A percentile compares a stretch with the other conserved stretches of the same genome.
Evolutionary conservation across 30 jellyfish, hydroid and myxozoan genomes (phyloP).

Genomic region (Sanderia malayensis): DNA sequence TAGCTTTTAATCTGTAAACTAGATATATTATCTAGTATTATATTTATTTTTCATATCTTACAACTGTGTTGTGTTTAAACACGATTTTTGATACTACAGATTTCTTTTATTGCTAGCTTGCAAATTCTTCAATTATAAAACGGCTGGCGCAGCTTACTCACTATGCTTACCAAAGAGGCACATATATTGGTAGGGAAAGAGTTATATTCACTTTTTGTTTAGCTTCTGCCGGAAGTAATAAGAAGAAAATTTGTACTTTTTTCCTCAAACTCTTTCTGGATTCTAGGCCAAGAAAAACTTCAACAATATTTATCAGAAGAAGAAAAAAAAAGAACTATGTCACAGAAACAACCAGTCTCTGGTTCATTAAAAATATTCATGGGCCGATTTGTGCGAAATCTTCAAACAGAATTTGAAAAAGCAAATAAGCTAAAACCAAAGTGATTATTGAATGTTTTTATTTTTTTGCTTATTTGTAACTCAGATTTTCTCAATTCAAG

Average conservation of each 20-base stretch:
- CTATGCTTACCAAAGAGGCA: conserved; percentile 55
- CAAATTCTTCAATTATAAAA: conserved; percentile 54
- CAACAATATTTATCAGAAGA: conserved; percentile 29
- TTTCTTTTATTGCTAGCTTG: conserved; percentile 50
- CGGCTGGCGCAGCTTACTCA: conserved; percentile 75
- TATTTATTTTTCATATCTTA: too few species aligned
- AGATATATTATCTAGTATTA: too few species aligned
- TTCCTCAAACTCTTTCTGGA: too few species aligned
- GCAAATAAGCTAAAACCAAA: conserved; percentile 44
- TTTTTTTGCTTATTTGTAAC: too few species aligned
- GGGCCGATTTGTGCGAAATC: conserved; percentile 18
- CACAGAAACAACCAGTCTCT: conserved; percentile 11
- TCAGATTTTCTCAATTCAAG: too few species aligned
- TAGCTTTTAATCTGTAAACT: too few species aligned
- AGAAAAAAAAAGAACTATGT: not conserved
- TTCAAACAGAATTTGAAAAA: conserved; percentile 49
- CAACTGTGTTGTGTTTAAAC: too few species aligned
- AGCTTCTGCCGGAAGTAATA: too few species aligned
- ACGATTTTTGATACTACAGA: too few species aligned
- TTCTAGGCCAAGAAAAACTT: conserved; percentile 46
- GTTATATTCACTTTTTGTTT: too few species aligned
- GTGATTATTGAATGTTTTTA: conserved; percentile 2
- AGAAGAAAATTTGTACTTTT: too few species aligned
- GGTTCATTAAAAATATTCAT: conserved; percentile 36
- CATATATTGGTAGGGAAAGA: conserved; percentile 49